Evolutionary conservation across 2,797 vertebrate species (phyloP).

Genomic region (Orestias chungarensis): DNA sequence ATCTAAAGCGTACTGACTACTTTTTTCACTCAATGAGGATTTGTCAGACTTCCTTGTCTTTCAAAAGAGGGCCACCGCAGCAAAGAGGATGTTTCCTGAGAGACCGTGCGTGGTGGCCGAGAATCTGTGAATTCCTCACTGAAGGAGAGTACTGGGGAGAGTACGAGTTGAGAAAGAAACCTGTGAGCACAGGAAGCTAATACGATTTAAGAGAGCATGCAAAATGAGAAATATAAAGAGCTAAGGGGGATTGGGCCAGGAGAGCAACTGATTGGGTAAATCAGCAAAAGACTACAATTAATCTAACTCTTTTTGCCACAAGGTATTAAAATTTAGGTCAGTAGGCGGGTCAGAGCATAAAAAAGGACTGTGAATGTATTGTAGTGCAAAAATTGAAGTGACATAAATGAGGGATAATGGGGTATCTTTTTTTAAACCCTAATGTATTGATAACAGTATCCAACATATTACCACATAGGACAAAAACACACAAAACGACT

Average conservation of each 20-base stretch:
- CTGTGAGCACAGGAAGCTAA: neutral
- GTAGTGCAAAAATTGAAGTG: conserved; percentile 11
- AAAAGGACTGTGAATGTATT: conserved; percentile 2
- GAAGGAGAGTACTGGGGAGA: conserved; percentile 37
- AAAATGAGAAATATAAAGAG: neutral
- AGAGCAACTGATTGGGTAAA: neutral
- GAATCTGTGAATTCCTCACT: conserved; percentile 65
- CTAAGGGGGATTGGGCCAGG: neutral
- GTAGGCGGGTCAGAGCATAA: conserved; percentile 6
- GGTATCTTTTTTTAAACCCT: conserved; percentile 20
- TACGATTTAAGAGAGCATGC: neutral
- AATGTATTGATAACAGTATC: conserved; percentile 17
- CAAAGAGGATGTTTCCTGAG: conserved; percentile 60
- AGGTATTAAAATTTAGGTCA: conserved; percentile 14
- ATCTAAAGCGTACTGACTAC: conserved; percentile 4
- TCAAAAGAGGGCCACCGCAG: conserved; percentile 31
- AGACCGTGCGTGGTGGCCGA: conserved; percentile 41
- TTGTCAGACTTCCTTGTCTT: conserved; percentile 18
- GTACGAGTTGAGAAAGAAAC: conserved; percentile 8
- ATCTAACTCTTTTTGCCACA: neutral
- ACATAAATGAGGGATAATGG: conserved; percentile 38
- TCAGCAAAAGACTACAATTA: neutral
- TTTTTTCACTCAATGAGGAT: conserved; percentile 30
- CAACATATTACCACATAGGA: conserved; percentile 7
- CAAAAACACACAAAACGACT: neutral